Evolutionary conservation across 2,888 invertebrate genomes (phyloP), one percentile per base, ranked within the genome.

Genomic region (Thecocarcelia acutangulata): DNA sequence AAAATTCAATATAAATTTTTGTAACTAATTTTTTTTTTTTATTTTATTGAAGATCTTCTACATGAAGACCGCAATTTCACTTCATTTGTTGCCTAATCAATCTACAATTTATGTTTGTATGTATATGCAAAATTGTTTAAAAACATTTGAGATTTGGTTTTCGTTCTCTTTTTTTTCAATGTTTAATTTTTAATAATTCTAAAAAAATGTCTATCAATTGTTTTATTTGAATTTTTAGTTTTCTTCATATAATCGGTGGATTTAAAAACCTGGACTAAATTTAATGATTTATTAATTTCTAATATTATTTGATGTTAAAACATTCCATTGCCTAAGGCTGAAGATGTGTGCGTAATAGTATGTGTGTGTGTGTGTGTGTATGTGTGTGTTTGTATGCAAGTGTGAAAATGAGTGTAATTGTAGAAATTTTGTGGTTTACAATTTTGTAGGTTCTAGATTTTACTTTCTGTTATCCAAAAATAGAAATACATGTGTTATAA

Each of bases 241-340:
- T 12, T 63, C 15, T 72, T 70, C 66, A 70, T 75, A 70, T 78
- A 82, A 70, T 82, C 82, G 82, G 82, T 82, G 82, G 82, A 82
- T 78, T 78, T 82, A 70, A 78, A 75, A 82, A 82, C 82, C 82
- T 82, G 82, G 82, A 82, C 82, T 74, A 66, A 78, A 76, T 59
- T 68, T 52, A 52, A 59, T 33, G 33, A 33, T 64, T 76, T 68
- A 19, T 68, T 58, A 50, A 59, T 63, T 63, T 42, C 48, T 28
- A 50, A 21, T 48, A 52, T 64, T 19, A 33, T 58, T 44, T 52
- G 21, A 40, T 61, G 66, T 70, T 72, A 48, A 56, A 63, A 75
- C 70, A 72, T 70, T 83, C 50, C 50, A 63, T 68, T 50, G 79
- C 76, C 79, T 76, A 76, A 76, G 82, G 76, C 79, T n/a, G 61